Base-by-base conservation (phyloP, 2,113 vertebrate species). In the Xiphophorus hellerii region DNA sequence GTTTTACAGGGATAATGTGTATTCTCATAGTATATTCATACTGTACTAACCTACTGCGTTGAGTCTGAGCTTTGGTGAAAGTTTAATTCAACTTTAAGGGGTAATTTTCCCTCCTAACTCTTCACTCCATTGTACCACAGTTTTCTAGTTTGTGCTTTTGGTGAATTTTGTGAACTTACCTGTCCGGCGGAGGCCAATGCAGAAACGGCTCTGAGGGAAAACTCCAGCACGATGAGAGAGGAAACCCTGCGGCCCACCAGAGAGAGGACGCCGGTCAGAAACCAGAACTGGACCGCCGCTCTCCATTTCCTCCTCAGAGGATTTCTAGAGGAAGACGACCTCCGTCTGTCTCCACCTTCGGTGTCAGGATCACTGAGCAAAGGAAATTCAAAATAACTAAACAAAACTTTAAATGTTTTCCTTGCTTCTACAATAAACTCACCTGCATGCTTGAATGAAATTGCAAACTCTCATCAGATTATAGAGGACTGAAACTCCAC, bases 191-290 rank as follows among this genome's bases (percentile, higher is more conserved):
- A 93, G 1, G 93, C 83, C 83, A 93, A 31, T 2, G 83, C 86
- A 68, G 95, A 95, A 20, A 94, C 0, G 0, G 95, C 95, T 0
- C 96, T 87, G 73, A 98, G 95, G 22, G 68, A 96, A 92, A 98
- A 97, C 90, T 98, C 96, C 62, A 98, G 93, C 25, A 95, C 95
- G 75, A 97, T 93, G 39, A 98, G 93, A 0, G 96, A 94, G 0
- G 95, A 95, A 73, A 96, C 96, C 0, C 96, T 94, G 0, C 87
- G 65, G 30, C 96, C 95, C 74, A 97, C 90, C 71, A 94, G 2
- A 0, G 93, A 93, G 84, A 96, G 90, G 37, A 95, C 17, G 1
- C 61, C 76, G 0, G 90, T 92, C 88, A 97, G 90, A 54, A 90
- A 85, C 42, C 79, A 84, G 76, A 96, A 89, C 0, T 96, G 95